A percentile compares a stretch with the other conserved stretches of the same genome.
These are phyloP conservation scores for Danaus chrysippus DNA, from an alignment of 2,888 invertebrate genomes.

Conservation along the genomic window DNA sequence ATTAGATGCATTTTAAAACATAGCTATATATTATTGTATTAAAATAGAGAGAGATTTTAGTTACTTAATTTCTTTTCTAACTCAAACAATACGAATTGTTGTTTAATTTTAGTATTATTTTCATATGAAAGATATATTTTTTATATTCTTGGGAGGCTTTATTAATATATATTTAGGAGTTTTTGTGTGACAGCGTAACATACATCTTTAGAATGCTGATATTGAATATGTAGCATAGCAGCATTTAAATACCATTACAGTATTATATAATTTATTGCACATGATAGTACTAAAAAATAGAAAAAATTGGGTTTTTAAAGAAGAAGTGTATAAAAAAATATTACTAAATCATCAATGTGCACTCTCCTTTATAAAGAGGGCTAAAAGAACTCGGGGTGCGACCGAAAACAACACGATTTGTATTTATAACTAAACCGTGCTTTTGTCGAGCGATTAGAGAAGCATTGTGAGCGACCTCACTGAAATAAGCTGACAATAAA, in stretches of 20 bases:
- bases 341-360: constrained; percentile 14
- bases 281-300: no score
- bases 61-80: no score
- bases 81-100: no score
- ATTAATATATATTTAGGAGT: no score
- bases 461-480: constrained; percentile 55
- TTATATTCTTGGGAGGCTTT: no score
- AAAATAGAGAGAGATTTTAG: background rate
- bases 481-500: constrained; percentile 40
- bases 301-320: background rate
- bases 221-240: no score
- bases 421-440: constrained; percentile 74
- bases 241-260: no score
- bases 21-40: background rate
- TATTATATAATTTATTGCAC: no score
- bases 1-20: background rate
- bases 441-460: constrained; percentile 74
- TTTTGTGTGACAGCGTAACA: no score
- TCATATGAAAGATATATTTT: no score
- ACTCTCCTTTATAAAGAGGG: constrained; percentile 33
- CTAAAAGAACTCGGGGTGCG: constrained; percentile 47
- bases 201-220: no score
- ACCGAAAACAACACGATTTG: constrained; percentile 77
- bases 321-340: background rate
- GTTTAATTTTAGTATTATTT: no score